These are phyloP conservation scores for Lutjanus argentimaculatus DNA, from an alignment of 2,797 vertebrate genomes.

Conservation along the genomic window DNA sequence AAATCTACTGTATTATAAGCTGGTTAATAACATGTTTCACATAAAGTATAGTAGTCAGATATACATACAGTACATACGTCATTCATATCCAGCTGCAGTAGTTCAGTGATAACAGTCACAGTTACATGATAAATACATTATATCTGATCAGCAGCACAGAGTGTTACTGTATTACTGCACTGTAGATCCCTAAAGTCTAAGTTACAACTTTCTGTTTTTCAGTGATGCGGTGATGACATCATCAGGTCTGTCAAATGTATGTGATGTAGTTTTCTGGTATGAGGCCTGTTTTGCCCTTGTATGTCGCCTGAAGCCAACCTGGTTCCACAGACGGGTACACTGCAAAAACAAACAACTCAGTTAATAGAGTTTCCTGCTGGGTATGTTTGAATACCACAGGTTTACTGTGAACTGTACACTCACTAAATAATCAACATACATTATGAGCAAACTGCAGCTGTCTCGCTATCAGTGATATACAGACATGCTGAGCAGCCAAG, in stretches of 20 bases:
- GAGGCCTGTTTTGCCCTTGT: constrained; percentile 95
- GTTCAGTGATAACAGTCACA: constrained; percentile 65
- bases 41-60: constrained; percentile 51
- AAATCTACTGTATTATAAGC: constrained; percentile 33
- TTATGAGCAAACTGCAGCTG: background rate
- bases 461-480: background rate
- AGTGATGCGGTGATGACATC: constrained; percentile 38
- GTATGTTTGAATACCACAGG: background rate
- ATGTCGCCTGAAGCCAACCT: constrained; percentile 98
- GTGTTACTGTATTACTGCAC: constrained; percentile 45
- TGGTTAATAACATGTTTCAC: constrained; percentile 48
- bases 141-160: constrained; percentile 62
- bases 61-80: constrained; percentile 54
- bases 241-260: constrained; percentile 86
- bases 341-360: constrained; percentile 75
- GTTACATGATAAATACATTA: constrained; percentile 68
- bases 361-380: background rate
- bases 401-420: background rate
- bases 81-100: constrained; percentile 55
- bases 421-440: background rate
- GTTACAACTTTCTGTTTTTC: constrained; percentile 22
- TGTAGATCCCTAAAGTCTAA: constrained; percentile 39
- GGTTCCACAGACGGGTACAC: constrained; percentile 97
- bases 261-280: constrained; percentile 97
- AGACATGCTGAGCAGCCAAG: too few relatives aligned